phyloP scores from a whole-genome alignment of 2,797 vertebrate genomes.

The Lycodopsis pacificus region DNA sequence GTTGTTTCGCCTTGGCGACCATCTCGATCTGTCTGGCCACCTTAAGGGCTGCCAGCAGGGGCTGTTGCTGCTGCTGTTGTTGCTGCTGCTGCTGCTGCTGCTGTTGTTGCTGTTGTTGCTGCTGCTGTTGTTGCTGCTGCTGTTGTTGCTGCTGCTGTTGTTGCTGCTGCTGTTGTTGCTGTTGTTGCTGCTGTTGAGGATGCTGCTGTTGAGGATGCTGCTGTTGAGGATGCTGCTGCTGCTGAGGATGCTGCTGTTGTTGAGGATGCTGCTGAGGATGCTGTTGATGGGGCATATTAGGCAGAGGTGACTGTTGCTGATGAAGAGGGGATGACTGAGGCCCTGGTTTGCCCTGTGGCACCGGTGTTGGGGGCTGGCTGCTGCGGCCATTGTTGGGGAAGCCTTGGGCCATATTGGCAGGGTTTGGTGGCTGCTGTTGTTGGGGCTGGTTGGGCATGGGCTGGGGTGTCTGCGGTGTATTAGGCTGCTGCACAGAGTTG shows the following conservation, averaged over 20 bases:
- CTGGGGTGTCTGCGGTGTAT: conserved; percentile 93
- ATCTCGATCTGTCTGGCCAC: conserved; percentile 94
- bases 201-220: conserved; percentile 81
- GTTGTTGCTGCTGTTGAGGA: conserved; percentile 82
- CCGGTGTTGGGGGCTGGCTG: conserved; percentile 90
- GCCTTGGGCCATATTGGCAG: conserved; percentile 87
- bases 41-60: conserved; percentile 88
- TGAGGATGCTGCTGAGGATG: conserved; percentile 81
- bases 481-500: conserved; percentile 90
- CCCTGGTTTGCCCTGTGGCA: conserved; percentile 91
- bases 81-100: conserved; percentile 75
- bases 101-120: conserved; percentile 50
- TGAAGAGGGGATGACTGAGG: conserved; percentile 87
- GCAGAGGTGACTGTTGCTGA: conserved; percentile 90
- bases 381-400: conserved; percentile 89
- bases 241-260: conserved; percentile 77
- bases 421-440: conserved; percentile 82
- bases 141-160: conserved; percentile 74
- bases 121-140: conserved; percentile 83
- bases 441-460: conserved; percentile 86
- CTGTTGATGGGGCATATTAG: conserved; percentile 84
- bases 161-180: conserved; percentile 72
- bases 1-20: conserved; percentile 89
- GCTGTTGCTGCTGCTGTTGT: conserved; percentile 61
- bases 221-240: conserved; percentile 32